Conservation (phyloP, 2,113 vertebrate genomes). For the Megaleporinus macrocephalus region DNA sequence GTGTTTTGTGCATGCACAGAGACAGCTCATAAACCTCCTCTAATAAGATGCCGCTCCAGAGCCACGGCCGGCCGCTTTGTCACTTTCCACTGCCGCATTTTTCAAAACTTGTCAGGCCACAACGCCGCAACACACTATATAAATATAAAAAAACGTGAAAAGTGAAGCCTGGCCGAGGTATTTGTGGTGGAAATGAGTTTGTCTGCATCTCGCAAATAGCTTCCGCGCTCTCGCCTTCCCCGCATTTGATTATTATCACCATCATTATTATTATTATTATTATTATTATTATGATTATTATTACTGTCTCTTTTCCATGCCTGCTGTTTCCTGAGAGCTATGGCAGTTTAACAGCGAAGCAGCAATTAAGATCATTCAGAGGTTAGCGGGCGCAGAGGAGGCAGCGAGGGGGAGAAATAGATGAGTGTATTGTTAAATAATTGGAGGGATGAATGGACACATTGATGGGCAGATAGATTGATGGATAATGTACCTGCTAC, state of each 20-base stretch:
- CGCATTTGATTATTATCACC: slow-evolving; percentile 37
- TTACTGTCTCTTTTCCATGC: slow-evolving; percentile 17
- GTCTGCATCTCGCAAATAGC: slow-evolving; percentile 51
- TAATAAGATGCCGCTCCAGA: slow-evolving; percentile 39
- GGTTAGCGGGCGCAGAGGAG: neutral
- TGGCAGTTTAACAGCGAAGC: slow-evolving; percentile 30
- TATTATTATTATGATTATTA: too few relatives aligned
- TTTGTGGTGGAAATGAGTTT: slow-evolving; percentile 55
- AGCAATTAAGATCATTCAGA: slow-evolving; percentile 41
- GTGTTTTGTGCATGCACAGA: slow-evolving; percentile 21
- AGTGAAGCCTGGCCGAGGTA: slow-evolving; percentile 22
- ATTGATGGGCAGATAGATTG: neutral
- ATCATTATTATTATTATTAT: slow-evolving; percentile 42
- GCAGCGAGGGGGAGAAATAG: neutral
- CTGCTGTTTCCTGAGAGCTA: slow-evolving; percentile 19
- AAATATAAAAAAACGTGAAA: slow-evolving; percentile 20
- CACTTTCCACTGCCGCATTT: slow-evolving; percentile 17
- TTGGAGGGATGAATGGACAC: too few relatives aligned
- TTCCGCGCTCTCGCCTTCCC: slow-evolving; percentile 1
- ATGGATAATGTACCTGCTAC: neutral
- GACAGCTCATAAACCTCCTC: slow-evolving; percentile 46
- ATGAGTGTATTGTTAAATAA: too few relatives aligned
- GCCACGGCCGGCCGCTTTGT: slow-evolving; percentile 16
- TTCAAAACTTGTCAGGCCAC: neutral
- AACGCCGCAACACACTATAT: slow-evolving; percentile 18